Percentiles rank a stretch among this genome's conserved stretches.
These are phyloP conservation scores for Falco novaeseelandiae DNA, from an alignment of 2,797 vertebrate genomes.

Conservation along the genomic window DNA sequence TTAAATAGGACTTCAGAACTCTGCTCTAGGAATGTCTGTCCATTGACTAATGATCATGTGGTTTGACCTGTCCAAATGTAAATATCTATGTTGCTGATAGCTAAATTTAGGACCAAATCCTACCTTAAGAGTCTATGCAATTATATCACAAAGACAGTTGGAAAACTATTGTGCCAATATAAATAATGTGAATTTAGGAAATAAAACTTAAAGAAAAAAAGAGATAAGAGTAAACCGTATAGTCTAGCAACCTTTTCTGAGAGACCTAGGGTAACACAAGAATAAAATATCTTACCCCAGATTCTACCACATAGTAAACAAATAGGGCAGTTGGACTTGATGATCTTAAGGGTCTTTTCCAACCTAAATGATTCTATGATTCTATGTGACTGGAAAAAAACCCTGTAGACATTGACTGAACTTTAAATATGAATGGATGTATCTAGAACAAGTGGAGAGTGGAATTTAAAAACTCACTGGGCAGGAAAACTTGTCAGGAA, in stretches of 20 bases:
- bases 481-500: not conserved
- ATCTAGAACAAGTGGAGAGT: not conserved
- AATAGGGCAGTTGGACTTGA: accelerated
- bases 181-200: not conserved
- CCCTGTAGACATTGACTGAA: not conserved
- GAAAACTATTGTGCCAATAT: not conserved
- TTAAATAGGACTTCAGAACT: not conserved
- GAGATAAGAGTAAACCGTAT: not conserved
- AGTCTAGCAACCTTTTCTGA: not conserved
- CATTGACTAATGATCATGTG: not conserved
- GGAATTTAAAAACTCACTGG: not conserved
- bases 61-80: not conserved
- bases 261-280: not conserved
- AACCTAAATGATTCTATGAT: not conserved
- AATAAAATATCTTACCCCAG: not conserved
- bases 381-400: not conserved
- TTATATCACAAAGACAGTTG: not conserved
- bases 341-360: not conserved
- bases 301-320: not conserved
- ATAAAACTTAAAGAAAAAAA: not conserved
- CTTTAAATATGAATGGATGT: not conserved
- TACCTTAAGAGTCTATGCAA: not conserved
- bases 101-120: not conserved
- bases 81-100: not conserved
- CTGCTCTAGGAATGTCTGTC: not conserved